Conservation (phyloP, 64 coral and sea anemone genomes). For the Montipora cactus region DNA sequence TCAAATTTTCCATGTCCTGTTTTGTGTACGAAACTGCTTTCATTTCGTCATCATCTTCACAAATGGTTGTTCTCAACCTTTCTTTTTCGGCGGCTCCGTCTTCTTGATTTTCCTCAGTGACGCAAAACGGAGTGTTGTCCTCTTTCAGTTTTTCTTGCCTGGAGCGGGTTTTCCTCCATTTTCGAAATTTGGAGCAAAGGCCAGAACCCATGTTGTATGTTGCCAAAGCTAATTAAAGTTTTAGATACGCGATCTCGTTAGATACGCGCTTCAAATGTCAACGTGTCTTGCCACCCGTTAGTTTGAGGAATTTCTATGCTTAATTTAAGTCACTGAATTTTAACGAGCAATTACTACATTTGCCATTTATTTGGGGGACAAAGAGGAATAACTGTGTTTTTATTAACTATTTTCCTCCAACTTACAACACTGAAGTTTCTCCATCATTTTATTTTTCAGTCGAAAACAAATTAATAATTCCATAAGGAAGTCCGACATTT, state of each 20-base stretch:
- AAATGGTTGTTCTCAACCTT: not conserved
- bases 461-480: too few relatives aligned
- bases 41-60: slow-evolving; percentile 12
- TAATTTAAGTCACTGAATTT: not conserved
- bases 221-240: not conserved
- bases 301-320: not conserved
- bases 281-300: slow-evolving; percentile 4
- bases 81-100: not conserved
- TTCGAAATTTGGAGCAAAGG: slow-evolving; percentile 9
- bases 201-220: slow-evolving; percentile 13
- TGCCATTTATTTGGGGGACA: too few relatives aligned
- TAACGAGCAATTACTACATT: not conserved
- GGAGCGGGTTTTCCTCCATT: slow-evolving; percentile 21
- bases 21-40: not conserved
- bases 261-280: slow-evolving; percentile 9
- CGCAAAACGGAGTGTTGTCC: not conserved
- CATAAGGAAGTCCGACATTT: too few relatives aligned
- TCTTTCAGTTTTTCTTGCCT: not conserved
- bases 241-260: not conserved
- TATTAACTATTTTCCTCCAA: too few relatives aligned
- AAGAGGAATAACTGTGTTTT: too few relatives aligned
- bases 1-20: not conserved
- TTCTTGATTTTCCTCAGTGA: not conserved
- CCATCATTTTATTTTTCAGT: too few relatives aligned
- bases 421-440: too few relatives aligned